phyloP scores from a whole-genome alignment of 2,113 vertebrate genomes.

The Ifrita kowaldi region DNA sequence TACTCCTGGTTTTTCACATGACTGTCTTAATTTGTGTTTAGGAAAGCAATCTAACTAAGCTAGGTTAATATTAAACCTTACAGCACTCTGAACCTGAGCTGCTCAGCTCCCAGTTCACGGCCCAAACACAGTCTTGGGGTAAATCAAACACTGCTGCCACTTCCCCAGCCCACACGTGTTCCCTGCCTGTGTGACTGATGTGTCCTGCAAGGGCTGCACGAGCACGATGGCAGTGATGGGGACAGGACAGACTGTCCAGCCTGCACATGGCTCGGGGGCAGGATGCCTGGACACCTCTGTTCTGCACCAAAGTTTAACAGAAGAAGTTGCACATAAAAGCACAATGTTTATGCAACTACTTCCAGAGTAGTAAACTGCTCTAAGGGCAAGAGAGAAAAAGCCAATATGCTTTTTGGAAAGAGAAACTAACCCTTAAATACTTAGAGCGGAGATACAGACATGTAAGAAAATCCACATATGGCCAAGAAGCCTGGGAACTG shows the following conservation, averaged over 20 bases:
- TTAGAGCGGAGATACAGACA: not conserved
- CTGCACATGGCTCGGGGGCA: not conserved
- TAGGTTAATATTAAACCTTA: not conserved
- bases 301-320: not conserved
- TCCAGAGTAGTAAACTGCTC: not conserved
- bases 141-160: too few relatives aligned
- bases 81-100: not conserved
- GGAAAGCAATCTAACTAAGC: not conserved
- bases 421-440: not conserved
- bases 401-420: not conserved
- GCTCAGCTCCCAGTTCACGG: not conserved
- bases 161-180: not conserved
- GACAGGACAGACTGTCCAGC: not conserved
- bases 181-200: not conserved
- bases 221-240: rapidly evolving
- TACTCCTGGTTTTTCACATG: conserved; percentile 6
- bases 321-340: not conserved
- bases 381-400: not conserved
- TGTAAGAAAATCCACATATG: not conserved
- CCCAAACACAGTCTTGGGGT: not conserved
- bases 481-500: not conserved
- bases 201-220: not conserved
- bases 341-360: not conserved
- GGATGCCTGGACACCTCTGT: not conserved
- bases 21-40: not conserved